A percentile compares a stretch with the other conserved stretches of the same genome.
phyloP scores from a whole-genome alignment of 2,797 vertebrate genomes.

The Enteromius mattozi region DNA sequence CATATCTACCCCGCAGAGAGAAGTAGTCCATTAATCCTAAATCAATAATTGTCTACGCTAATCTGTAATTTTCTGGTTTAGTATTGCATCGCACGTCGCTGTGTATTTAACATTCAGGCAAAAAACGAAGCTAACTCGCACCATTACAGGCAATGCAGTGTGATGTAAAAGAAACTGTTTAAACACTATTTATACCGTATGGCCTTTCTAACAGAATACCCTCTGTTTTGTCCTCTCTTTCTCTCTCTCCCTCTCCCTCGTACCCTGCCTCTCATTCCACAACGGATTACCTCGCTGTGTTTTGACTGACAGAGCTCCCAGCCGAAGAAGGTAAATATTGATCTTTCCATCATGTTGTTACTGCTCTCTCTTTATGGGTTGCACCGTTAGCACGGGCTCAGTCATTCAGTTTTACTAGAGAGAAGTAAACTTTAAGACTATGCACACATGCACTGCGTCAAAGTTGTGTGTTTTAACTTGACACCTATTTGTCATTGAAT shows the following conservation, averaged over 20 bases:
- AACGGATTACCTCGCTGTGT: conserved; percentile 58
- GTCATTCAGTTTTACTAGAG: conserved; percentile 60
- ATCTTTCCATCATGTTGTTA: conserved; percentile 70
- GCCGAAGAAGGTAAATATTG: conserved; percentile 93
- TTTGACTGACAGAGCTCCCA: conserved; percentile 85
- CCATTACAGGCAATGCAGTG: not conserved
- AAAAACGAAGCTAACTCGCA: conserved; percentile 13
- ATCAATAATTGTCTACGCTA: conserved; percentile 37
- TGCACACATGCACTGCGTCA: conserved; percentile 46
- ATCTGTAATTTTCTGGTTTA: conserved; percentile 37
- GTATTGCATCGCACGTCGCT: conserved; percentile 34
- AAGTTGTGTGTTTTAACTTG: conserved; percentile 32
- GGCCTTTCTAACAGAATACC: conserved; percentile 30
- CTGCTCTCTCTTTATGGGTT: conserved; percentile 64
- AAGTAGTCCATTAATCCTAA: conserved; percentile 23
- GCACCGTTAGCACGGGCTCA: conserved; percentile 57
- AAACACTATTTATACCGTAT: conserved; percentile 58
- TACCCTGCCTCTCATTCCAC: conserved; percentile 55
- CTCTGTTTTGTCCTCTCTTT: conserved; percentile 31
- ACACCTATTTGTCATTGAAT: not conserved
- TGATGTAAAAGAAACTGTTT: conserved; percentile 51
- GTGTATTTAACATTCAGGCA: conserved; percentile 50
- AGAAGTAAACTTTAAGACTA: conserved; percentile 15
- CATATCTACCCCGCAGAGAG: conserved; percentile 14
- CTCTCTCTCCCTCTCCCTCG: conserved; percentile 22